Evolutionary conservation across 1,140 invertebrate species (phyloP), one percentile per base, ranked within the genome.

Genomic region (Brachionus plicatilis): DNA sequence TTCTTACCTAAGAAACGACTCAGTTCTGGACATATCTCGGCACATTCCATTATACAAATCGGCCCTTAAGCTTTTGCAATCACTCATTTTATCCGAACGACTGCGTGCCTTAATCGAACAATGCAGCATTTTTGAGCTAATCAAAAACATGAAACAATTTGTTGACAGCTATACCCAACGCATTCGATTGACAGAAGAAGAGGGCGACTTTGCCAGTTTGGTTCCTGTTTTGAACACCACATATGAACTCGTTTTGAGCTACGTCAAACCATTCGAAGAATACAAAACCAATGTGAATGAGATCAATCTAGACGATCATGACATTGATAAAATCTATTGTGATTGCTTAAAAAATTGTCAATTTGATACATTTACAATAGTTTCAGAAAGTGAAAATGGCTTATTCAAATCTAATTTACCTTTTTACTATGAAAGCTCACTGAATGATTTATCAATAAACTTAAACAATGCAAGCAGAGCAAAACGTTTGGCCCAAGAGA

Each of bases 401-500:
- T 93, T 93, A 20, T 93, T 94, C 86, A 93, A 94, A 85, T 96
- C 96, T 89, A 93, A 92, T 2, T 92, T 96, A 85, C 93, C 94
- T 9, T 94, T 97, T 92, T 95, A 96, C 90, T 98, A 96, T 88
- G 95, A 96, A 88, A 93, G 93, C n/a, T 79, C 65, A 0, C 33
- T 66, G 2, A 70, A 85, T 45, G 70, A 60, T 8, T 14, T 70
- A n/a, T 93, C 94, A 1, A 94, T 94, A 43, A 94, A 95, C 87
- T 92, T 94, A 85, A 89, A 87, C 72, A 94, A 95, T 89, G 94
- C 94, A 17, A 92, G 94, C 9, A 91, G 96, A 85, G 94, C 96
- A 84, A 95, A 96, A 89, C 92, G 96, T 17, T 92, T 98, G 17
- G 96, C 96, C 29, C 96, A 98, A 90, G 96, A 98, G 90, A 93